Percentiles rank a stretch among this genome's conserved stretches.
Evolutionary conservation across 2,113 vertebrate genomes (phyloP).

Genomic region (Colaptes auratus): DNA sequence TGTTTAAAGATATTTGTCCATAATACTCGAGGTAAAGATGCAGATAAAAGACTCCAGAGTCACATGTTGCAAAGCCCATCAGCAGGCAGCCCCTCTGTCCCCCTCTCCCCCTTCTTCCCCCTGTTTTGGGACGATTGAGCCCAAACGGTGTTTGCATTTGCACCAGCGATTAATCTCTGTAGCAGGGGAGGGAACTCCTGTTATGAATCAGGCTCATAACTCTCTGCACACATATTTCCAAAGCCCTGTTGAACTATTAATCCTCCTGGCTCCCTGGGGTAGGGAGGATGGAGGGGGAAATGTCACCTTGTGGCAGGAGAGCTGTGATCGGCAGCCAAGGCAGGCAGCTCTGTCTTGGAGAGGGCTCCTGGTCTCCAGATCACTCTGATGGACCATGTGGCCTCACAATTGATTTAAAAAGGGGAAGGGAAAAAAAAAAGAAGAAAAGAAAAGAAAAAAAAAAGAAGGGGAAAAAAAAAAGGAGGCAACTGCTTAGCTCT

Average conservation of each 20-base stretch:
- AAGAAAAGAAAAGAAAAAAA: neutral
- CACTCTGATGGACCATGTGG: constrained; percentile 8
- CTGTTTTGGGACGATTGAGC: neutral
- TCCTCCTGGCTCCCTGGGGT: constrained; percentile 3
- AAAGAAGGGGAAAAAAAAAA: neutral
- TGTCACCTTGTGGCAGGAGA: constrained; percentile 57
- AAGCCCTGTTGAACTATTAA: constrained; percentile 32
- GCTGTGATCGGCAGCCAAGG: constrained; percentile 22
- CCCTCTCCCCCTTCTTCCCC: neutral
- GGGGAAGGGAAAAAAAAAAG: neutral
- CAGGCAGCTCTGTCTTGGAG: constrained; percentile 8
- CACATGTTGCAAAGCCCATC: neutral
- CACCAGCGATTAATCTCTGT: neutral
- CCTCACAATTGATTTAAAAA: constrained; percentile 49
- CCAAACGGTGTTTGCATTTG: neutral
- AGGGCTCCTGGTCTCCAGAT: constrained; percentile 30
- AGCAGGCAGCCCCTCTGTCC: neutral
- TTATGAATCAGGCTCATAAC: constrained; percentile 4
- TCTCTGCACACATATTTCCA: constrained; percentile 7
- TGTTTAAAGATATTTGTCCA: neutral
- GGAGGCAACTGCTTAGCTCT: constrained; percentile 35
- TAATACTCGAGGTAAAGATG: neutral
- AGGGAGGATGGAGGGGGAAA: constrained; percentile 25
- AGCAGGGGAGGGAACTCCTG: constrained; percentile 28
- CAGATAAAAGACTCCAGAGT: neutral